A percentile compares a stretch with the other conserved stretches of the same genome.
Evolutionary conservation across 2,113 vertebrate genomes (phyloP).

Genomic region (Willisornis vidua): DNA sequence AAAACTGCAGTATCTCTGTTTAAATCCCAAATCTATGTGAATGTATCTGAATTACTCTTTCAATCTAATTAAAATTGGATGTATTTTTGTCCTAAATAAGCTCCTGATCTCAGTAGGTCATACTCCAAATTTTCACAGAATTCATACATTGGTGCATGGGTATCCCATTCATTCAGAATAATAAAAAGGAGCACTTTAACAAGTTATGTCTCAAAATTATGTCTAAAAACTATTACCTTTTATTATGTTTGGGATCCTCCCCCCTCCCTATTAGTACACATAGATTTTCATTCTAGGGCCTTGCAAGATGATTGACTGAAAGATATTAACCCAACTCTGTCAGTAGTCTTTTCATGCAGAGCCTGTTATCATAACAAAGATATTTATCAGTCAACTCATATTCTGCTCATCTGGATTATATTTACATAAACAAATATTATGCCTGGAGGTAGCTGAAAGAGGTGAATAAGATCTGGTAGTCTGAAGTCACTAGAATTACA

Average conservation of each 20-base stretch:
- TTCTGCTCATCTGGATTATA: not conserved
- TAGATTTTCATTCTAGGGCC: not conserved
- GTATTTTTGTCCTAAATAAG: not conserved
- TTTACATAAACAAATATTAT: not conserved
- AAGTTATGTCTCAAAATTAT: not conserved
- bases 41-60: not conserved
- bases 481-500: not conserved
- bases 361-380: not conserved
- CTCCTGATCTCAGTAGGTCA: accelerated
- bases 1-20: not conserved
- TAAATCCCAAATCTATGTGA: not conserved
- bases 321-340: not conserved
- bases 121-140: not conserved
- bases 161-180: not conserved
- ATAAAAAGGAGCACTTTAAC: not conserved
- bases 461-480: not conserved
- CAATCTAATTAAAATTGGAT: not conserved
- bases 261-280: accelerated
- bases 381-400: not conserved
- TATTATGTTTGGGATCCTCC: not conserved
- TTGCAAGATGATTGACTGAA: not conserved
- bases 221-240: not conserved
- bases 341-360: not conserved
- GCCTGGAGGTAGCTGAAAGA: not conserved
- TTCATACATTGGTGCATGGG: not conserved